phyloP scores from a whole-genome alignment of 1,140 invertebrate species.

The Drosophila parabipectinata region DNA sequence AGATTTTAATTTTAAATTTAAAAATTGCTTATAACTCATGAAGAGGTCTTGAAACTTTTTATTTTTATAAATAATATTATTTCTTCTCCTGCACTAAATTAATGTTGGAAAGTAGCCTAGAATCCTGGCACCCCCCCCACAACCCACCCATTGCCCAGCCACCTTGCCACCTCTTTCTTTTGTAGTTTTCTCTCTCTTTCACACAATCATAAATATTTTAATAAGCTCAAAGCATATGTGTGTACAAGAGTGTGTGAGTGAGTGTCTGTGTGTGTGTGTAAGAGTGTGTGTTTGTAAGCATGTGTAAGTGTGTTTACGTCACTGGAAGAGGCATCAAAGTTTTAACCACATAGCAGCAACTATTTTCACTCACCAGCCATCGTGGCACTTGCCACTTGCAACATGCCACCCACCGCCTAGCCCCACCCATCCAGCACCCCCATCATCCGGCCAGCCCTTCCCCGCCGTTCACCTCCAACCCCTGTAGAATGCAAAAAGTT shows the following conservation, averaged over 20 bases:
- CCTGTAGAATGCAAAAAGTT: slow-evolving; percentile 75
- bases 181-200: slow-evolving; percentile 7
- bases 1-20: too few species aligned
- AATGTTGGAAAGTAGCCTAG: slow-evolving; percentile 19
- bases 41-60: background rate
- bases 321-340: slow-evolving; percentile 78
- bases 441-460: background rate
- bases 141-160: too few species aligned
- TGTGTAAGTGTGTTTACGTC: slow-evolving; percentile 51
- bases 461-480: background rate
- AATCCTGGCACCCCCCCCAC: background rate
- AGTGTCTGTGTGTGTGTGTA: background rate
- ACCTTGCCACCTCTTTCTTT: background rate
- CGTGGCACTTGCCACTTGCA: background rate
- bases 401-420: background rate
- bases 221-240: slow-evolving; percentile 59
- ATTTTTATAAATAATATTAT: background rate
- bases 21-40: too few species aligned
- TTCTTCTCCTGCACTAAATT: slow-evolving; percentile 17
- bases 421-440: background rate
- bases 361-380: slow-evolving; percentile 20
- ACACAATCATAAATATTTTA: slow-evolving; percentile 69
- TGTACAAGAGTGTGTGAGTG: slow-evolving; percentile 35
- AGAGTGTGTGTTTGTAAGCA: background rate
- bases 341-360: slow-evolving; percentile 70